These are phyloP conservation scores for Diloba caeruleocephala DNA, from an alignment of 2,888 invertebrate genomes.

Conservation along the genomic window DNA sequence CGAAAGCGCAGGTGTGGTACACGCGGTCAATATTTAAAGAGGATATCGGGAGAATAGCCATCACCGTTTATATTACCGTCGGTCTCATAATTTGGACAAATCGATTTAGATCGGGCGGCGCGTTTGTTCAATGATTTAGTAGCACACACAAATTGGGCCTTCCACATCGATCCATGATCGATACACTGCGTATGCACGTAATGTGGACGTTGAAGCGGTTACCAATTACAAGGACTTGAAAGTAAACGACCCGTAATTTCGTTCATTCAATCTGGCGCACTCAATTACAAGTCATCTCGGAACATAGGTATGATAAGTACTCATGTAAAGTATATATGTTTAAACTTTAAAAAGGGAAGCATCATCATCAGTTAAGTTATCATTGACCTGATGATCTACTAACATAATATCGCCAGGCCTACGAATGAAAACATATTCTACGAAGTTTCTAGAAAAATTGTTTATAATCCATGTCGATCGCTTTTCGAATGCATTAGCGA, in stretches of 20 bases:
- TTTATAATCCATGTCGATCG: too few relatives aligned
- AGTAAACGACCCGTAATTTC: slow-evolving; percentile 82
- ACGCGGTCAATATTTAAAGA: slow-evolving; percentile 77
- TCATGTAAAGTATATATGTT: not conserved
- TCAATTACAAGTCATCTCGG: slow-evolving; percentile 60
- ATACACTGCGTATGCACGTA: slow-evolving; percentile 71
- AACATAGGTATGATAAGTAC: slow-evolving; percentile 43
- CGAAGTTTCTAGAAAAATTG: too few relatives aligned
- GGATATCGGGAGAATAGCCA: slow-evolving; percentile 57
- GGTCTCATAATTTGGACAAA: slow-evolving; percentile 83
- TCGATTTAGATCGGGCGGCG: slow-evolving; percentile 86
- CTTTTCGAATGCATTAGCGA: too few relatives aligned
- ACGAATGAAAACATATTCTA: too few relatives aligned
- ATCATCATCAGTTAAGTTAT: too few relatives aligned
- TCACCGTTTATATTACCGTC: slow-evolving; percentile 56
- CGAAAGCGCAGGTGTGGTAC: slow-evolving; percentile 66
- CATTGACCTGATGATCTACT: too few relatives aligned
- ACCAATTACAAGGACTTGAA: slow-evolving; percentile 83
- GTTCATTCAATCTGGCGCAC: slow-evolving; percentile 69
- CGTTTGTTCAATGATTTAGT: slow-evolving; percentile 87
- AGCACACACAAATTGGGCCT: slow-evolving; percentile 83
- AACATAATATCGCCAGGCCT: too few relatives aligned
- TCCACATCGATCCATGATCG: slow-evolving; percentile 67
- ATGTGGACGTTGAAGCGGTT: slow-evolving; percentile 76
- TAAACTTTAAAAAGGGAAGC: too few relatives aligned